Conservation (phyloP, 2,888 invertebrate species). For the Cabera pusaria region DNA sequence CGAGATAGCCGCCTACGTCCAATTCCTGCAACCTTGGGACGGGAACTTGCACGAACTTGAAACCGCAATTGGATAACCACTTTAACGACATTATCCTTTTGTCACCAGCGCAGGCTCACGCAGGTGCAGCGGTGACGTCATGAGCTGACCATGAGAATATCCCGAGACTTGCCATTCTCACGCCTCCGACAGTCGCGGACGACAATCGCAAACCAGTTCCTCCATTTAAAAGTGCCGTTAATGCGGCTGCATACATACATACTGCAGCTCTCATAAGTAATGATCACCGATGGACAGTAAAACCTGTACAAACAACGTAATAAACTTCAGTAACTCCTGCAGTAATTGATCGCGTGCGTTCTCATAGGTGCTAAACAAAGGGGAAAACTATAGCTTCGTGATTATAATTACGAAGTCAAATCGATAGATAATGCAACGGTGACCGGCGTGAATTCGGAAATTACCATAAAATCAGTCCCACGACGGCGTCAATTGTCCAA, state of each 20-base stretch:
- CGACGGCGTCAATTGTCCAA: constrained; percentile 54
- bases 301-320: constrained; percentile 6
- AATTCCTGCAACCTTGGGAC: constrained; percentile 42
- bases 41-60: constrained; percentile 65
- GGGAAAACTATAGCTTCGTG: constrained; percentile 39
- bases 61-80: constrained; percentile 66
- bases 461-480: constrained; percentile 79
- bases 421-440: constrained; percentile 42
- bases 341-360: constrained; percentile 15
- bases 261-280: constrained; percentile 36
- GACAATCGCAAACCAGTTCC: constrained; percentile 71
- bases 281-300: constrained; percentile 16
- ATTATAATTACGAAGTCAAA: constrained; percentile 56
- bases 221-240: constrained; percentile 73
- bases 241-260: constrained; percentile 52
- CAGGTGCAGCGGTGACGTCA: constrained; percentile 76
- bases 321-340: constrained; percentile 10
- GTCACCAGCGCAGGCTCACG: constrained; percentile 43
- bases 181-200: constrained; percentile 74
- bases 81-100: constrained; percentile 68
- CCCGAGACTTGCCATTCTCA: constrained; percentile 73
- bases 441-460: constrained; percentile 51
- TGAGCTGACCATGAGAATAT: constrained; percentile 67
- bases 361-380: constrained; percentile 34
- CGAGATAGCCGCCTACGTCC: constrained; percentile 31